These are phyloP conservation scores for Hypotaenidia philippensis DNA, from an alignment of 2,797 vertebrate genomes.

Conservation along the genomic window DNA sequence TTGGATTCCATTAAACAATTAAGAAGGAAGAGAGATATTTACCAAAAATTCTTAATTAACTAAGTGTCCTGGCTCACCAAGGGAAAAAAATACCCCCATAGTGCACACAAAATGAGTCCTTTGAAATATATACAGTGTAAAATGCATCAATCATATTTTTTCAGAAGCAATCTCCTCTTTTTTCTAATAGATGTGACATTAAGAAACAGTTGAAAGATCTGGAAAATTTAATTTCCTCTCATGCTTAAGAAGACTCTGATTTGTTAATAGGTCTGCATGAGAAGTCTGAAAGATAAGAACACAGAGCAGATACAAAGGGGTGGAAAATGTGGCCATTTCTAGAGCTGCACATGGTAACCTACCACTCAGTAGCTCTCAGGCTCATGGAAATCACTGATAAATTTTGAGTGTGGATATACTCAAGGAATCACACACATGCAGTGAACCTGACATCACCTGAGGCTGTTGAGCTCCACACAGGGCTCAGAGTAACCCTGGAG, in stretches of 20 bases:
- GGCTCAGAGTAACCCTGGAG: rapidly evolving
- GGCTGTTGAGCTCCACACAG: not conserved
- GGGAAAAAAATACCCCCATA: not conserved
- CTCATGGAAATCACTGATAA: not conserved
- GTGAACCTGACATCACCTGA: rapidly evolving
- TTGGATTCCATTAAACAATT: not conserved
- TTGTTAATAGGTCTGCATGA: not conserved
- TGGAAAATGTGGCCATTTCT: not conserved
- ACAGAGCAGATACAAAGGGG: not conserved
- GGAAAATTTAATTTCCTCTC: not conserved
- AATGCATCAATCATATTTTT: not conserved
- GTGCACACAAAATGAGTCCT: not conserved
- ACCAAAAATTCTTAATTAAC: conserved; percentile 15
- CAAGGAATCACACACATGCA: not conserved
- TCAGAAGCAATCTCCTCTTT: not conserved
- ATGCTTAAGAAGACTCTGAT: not conserved
- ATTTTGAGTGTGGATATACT: not conserved
- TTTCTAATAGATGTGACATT: not conserved
- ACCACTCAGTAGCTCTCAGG: not conserved
- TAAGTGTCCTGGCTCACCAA: not conserved
- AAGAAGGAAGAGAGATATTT: not conserved
- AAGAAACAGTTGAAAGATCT: not conserved
- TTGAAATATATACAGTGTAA: not conserved
- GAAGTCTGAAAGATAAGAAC: not conserved
- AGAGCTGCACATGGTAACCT: not conserved